These are phyloP conservation scores for Nipponacmea schrenckii DNA, from an alignment of 2,888 invertebrate species.

Conservation along the genomic window DNA sequence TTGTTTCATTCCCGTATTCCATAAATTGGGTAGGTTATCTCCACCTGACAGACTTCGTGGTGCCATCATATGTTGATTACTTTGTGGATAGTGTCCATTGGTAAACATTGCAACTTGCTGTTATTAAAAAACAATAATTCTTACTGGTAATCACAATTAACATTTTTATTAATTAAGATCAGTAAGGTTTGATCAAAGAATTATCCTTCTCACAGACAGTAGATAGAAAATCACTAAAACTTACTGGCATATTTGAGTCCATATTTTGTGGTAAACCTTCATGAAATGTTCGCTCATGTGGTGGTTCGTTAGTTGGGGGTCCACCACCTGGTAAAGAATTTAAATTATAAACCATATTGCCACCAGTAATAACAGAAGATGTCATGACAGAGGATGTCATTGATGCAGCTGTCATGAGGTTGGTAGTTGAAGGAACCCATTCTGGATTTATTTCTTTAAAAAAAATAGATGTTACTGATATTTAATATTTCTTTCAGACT, in stretches of 20 bases:
- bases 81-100: background rate
- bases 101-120: background rate
- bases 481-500: background rate
- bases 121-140: background rate
- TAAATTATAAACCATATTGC: constrained; percentile 39
- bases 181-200: too few species aligned
- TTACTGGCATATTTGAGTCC: constrained; percentile 41
- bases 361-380: constrained; percentile 50
- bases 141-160: too few species aligned
- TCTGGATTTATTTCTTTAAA: constrained; percentile 48
- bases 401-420: constrained; percentile 40
- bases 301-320: constrained; percentile 14
- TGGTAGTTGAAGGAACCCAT: constrained; percentile 45
- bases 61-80: constrained; percentile 12
- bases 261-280: constrained; percentile 33
- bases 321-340: constrained; percentile 28
- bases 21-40: constrained; percentile 34
- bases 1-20: constrained; percentile 43
- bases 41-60: background rate
- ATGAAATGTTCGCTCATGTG: constrained; percentile 25
- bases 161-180: too few species aligned
- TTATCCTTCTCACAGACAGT: too few species aligned
- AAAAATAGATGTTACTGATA: background rate
- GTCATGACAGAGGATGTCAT: constrained; percentile 46
- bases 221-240: background rate